Conservation (phyloP, 2,888 invertebrate genomes). For the Troides helena region DNA sequence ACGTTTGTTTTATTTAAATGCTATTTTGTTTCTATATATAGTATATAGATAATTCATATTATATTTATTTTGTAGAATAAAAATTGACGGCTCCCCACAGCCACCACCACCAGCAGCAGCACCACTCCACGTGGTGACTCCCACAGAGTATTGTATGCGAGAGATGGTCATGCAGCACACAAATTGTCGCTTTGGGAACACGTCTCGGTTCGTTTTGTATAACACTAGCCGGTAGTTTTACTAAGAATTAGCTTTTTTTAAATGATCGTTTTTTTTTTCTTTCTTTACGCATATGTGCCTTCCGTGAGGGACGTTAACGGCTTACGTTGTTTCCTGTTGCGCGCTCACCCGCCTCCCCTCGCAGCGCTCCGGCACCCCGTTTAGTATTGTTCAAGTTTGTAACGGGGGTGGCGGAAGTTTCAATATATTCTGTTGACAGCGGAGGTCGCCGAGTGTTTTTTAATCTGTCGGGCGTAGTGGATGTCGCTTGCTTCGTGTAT, state of each 20-base stretch:
- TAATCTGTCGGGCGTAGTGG: constrained; percentile 17
- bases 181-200: constrained; percentile 53
- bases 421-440: constrained; percentile 1
- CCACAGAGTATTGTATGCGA: constrained; percentile 21
- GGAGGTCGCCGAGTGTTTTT: constrained; percentile 5
- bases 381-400: constrained; percentile 35
- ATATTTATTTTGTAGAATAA: constrained; percentile 69
- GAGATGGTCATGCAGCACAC: constrained; percentile 50
- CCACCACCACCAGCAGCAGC: neutral
- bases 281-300: constrained; percentile 68
- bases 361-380: too few species aligned
- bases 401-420: neutral
- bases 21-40: constrained; percentile 53
- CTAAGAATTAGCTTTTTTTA: constrained; percentile 74
- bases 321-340: constrained; percentile 50
- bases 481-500: constrained; percentile 22
- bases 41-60: constrained; percentile 64
- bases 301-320: constrained; percentile 56
- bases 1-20: constrained; percentile 53
- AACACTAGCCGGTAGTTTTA: constrained; percentile 49
- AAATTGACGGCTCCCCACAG: constrained; percentile 28
- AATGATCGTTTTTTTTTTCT: constrained; percentile 52
- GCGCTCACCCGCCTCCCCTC: constrained; percentile 10
- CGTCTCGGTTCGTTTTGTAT: constrained; percentile 53
- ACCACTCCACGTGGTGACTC: too few species aligned